These are phyloP conservation scores for Malaclemys terrapin DNA, from an alignment of 2,113 vertebrate genomes.

Conservation along the genomic window DNA sequence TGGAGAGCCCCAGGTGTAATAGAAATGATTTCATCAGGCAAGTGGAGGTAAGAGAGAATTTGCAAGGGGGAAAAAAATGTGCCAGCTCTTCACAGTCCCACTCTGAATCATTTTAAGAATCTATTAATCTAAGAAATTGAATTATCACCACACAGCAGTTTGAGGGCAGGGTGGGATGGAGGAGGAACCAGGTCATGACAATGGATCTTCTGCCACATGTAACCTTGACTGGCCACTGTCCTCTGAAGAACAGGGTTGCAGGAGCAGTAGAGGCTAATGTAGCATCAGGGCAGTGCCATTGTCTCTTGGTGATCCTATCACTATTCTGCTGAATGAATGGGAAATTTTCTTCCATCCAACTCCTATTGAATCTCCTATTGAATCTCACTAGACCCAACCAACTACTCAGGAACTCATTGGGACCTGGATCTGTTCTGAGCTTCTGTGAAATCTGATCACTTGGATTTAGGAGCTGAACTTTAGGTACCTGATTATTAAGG, in stretches of 20 bases:
- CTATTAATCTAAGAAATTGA: neutral
- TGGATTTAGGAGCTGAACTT: neutral
- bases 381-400: neutral
- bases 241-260: neutral
- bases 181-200: neutral
- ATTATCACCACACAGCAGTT: neutral
- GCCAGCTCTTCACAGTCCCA: neutral
- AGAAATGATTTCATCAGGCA: neutral
- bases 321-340: neutral
- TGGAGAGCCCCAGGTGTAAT: neutral
- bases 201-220: neutral
- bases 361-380: neutral
- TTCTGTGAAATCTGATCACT: neutral
- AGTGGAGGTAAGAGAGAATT: neutral
- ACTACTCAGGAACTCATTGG: neutral
- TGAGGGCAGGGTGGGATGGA: neutral
- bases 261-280: neutral
- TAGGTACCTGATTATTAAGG: neutral
- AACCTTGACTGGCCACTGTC: neutral
- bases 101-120: neutral
- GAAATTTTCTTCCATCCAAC: neutral
- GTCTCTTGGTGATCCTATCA: neutral
- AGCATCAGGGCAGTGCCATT: neutral
- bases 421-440: neutral
- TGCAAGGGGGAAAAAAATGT: neutral